These are phyloP conservation scores for Etheostoma nigrum DNA, from an alignment of 2,797 vertebrate species.

Conservation along the genomic window DNA sequence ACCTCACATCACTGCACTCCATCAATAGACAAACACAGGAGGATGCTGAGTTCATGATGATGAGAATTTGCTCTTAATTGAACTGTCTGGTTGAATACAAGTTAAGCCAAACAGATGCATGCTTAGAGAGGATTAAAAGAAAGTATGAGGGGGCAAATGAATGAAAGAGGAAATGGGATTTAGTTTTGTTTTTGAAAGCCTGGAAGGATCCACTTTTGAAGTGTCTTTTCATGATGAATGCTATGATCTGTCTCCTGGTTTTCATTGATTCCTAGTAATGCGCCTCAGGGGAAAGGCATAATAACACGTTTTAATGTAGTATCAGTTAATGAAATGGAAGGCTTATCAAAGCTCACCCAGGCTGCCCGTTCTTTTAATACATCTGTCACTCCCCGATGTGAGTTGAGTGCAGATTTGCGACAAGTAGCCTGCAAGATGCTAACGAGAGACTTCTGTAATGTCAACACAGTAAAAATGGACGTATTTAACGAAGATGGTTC, in stretches of 20 bases:
- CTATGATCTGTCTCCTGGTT: constrained; percentile 7
- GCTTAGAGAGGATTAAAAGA: constrained; percentile 30
- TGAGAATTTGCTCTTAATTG: constrained; percentile 1
- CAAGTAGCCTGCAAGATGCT: too few species aligned
- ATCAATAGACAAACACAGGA: constrained; percentile 22
- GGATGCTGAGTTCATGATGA: neutral
- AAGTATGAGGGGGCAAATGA: neutral
- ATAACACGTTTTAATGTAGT: constrained; percentile 7
- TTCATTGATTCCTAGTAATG: neutral
- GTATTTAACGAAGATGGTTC: too few species aligned
- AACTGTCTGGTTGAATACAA: constrained; percentile 6
- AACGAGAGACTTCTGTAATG: too few species aligned
- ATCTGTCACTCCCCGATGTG: too few species aligned
- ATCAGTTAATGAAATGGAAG: constrained; percentile 20
- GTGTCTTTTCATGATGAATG: neutral
- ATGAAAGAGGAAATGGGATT: constrained; percentile 15
- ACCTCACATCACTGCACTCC: constrained; percentile 19
- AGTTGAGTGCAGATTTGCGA: too few species aligned
- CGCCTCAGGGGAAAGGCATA: neutral
- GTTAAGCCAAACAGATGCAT: constrained; percentile 29
- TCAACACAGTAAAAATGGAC: too few species aligned
- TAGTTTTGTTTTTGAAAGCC: neutral
- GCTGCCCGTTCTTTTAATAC: too few species aligned
- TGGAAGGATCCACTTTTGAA: constrained; percentile 22
- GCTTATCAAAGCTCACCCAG: constrained; percentile 16